A percentile compares a stretch with the other conserved stretches of the same genome.
These are phyloP conservation scores for Falco biarmicus DNA, from an alignment of 2,797 vertebrate species.

Conservation along the genomic window DNA sequence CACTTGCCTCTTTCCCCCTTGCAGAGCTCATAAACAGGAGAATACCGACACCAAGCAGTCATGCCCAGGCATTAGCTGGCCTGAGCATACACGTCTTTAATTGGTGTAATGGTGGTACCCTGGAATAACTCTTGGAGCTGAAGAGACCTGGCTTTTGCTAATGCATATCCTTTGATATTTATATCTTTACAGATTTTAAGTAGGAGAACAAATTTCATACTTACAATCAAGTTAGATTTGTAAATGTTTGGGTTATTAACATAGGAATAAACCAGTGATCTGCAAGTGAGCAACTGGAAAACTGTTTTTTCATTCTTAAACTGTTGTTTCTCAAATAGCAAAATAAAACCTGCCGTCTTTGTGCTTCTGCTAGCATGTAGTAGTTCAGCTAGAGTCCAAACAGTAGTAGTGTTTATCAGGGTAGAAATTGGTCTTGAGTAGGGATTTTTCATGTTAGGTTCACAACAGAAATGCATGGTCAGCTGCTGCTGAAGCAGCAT, in stretches of 20 bases:
- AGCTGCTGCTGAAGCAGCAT: background rate
- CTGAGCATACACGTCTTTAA: background rate
- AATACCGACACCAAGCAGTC: background rate
- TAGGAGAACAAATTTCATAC: background rate
- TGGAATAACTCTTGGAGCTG: background rate
- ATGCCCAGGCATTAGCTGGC: background rate
- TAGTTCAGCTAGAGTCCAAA: background rate
- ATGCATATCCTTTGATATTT: background rate
- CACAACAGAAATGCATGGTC: background rate
- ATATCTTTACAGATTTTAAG: background rate
- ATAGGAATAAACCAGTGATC: background rate
- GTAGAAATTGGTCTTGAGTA: background rate
- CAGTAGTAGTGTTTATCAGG: background rate
- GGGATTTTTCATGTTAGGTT: background rate
- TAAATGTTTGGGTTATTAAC: background rate
- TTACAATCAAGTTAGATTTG: background rate
- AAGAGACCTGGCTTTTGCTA: background rate
- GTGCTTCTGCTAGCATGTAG: background rate
- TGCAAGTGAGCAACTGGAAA: background rate
- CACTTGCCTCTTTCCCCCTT: rapidly evolving
- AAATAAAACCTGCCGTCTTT: background rate
- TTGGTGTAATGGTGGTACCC: background rate
- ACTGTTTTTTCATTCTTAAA: background rate
- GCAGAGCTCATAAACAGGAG: background rate
- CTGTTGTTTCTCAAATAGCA: background rate